Percentiles rank a stretch among this genome's conserved stretches.
Evolutionary conservation across 2,113 vertebrate genomes (phyloP).

Genomic region (Tetrax tetrax): DNA sequence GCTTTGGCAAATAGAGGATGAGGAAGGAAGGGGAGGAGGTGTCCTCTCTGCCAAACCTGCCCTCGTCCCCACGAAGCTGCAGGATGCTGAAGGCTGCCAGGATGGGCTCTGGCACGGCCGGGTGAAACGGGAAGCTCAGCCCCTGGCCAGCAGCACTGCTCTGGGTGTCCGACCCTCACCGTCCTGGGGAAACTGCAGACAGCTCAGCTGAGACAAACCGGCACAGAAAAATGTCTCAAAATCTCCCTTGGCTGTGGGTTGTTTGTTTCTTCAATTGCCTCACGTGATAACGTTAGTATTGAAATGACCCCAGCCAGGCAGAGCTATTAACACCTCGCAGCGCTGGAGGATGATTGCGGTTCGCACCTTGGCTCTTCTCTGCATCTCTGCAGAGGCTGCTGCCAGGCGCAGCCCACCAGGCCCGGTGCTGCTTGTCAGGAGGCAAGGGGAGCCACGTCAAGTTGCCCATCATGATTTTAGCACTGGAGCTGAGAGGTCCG

Average conservation of each 20-base stretch:
- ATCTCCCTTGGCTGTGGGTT: background rate
- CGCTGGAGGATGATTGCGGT: background rate
- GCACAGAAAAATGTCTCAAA: background rate
- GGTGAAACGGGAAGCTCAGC: background rate
- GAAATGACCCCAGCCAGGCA: conserved; percentile 29
- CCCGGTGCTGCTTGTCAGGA: background rate
- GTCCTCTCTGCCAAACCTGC: background rate
- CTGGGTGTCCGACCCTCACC: background rate
- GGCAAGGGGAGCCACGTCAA: fast-evolving
- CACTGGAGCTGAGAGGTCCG: too few relatives aligned
- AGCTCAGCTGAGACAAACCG: background rate
- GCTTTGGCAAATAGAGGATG: background rate
- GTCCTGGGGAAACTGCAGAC: background rate
- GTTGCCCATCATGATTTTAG: background rate
- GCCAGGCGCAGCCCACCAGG: background rate
- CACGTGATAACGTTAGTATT: background rate
- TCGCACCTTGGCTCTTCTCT: conserved; percentile 24
- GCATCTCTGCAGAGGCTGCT: background rate
- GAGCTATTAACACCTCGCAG: conserved; percentile 10
- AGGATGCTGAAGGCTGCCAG: background rate
- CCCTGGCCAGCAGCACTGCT: background rate
- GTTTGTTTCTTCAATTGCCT: conserved; percentile 46
- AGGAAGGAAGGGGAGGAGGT: background rate
- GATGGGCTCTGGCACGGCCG: background rate
- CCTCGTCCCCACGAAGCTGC: fast-evolving